Evolutionary conservation across 1,140 invertebrate genomes (phyloP), one percentile per base, ranked within the genome.

Genomic region (Sarcophaga bullata): DNA sequence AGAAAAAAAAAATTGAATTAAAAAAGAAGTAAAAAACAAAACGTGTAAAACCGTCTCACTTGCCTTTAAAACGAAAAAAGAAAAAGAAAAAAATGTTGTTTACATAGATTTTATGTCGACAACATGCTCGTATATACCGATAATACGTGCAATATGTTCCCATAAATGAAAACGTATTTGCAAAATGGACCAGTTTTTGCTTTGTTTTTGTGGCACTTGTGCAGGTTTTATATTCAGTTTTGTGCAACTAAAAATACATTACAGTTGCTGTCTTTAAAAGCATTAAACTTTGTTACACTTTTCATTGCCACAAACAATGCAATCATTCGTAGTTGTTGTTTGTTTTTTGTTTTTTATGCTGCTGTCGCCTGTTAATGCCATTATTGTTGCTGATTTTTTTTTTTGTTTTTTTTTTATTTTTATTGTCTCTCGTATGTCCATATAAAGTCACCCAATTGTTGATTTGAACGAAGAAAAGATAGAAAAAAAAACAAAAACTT

Each of bases 221-320:
- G 25, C 1, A 4, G 25, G 25, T 4, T 37, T 37, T 37, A 37
- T 37, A 37, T 37, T n/a, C 19, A 6, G 4, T 62, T 62, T 68
- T 68, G 17, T 68, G 52, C 11, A 13, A 62, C 19, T 68, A 0
- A 68, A 62, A 62, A 15, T 62, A 17, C 58, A 17, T 62, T 19
- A 58, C 52, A 6, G 6, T 11, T 37, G 25, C 25, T 37, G 25
- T 37, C 25, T 37, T 37, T 37, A 37, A n/a, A 68, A 68, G 15
- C 58, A 68, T 68, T 68, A 68, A 68, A 68, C 17, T 68, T 17
- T 68, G 58, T 19, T 68, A 68, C 58, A 68, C n/a, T 68, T 68
- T 68, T 68, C 58, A 68, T 68, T 68, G 17, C 58, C 58, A 68
- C 17, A 68, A 68, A 15, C 58, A 68, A 68, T 19, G 19, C 17